Percentiles rank a stretch among this genome's conserved stretches.
phyloP scores from a whole-genome alignment of 2,888 invertebrate genomes.

The Ornithoptera priamus region DNA sequence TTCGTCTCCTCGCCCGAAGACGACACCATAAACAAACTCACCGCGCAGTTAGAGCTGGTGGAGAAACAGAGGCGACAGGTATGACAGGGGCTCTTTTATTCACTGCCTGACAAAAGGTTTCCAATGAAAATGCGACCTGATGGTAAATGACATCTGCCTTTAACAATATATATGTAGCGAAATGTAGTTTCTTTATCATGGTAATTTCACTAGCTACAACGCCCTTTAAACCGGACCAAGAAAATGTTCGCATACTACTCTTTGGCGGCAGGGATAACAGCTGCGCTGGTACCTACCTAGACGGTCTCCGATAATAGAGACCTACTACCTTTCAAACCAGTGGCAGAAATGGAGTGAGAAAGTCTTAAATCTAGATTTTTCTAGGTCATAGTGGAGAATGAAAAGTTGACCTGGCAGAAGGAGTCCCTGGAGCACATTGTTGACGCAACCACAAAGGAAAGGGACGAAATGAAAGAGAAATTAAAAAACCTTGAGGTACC shows the following conservation, averaged over 20 bases:
- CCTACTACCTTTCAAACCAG: too few relatives aligned
- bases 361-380: slow-evolving; percentile 15
- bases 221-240: too few relatives aligned
- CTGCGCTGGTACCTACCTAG: too few relatives aligned
- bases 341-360: too few relatives aligned
- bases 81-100: neutral
- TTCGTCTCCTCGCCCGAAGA: slow-evolving; percentile 73
- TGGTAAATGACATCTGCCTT: too few relatives aligned
- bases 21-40: slow-evolving; percentile 69
- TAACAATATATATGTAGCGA: too few relatives aligned
- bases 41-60: slow-evolving; percentile 65
- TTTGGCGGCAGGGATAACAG: too few relatives aligned
- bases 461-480: slow-evolving; percentile 66
- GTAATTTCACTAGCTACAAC: too few relatives aligned
- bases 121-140: too few relatives aligned
- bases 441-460: slow-evolving; percentile 60
- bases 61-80: slow-evolving; percentile 73
- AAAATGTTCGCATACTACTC: too few relatives aligned
- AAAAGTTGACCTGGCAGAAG: slow-evolving; percentile 71
- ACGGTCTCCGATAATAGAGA: too few relatives aligned
- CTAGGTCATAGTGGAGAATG: slow-evolving; percentile 71
- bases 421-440: slow-evolving; percentile 68
- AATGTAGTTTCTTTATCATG: too few relatives aligned
- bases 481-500: slow-evolving; percentile 57
- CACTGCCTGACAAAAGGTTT: neutral